Evolutionary conservation across 2,888 invertebrate species (phyloP), one percentile per base, ranked within the genome.

Genomic region (Hypselothyrea guttata): DNA sequence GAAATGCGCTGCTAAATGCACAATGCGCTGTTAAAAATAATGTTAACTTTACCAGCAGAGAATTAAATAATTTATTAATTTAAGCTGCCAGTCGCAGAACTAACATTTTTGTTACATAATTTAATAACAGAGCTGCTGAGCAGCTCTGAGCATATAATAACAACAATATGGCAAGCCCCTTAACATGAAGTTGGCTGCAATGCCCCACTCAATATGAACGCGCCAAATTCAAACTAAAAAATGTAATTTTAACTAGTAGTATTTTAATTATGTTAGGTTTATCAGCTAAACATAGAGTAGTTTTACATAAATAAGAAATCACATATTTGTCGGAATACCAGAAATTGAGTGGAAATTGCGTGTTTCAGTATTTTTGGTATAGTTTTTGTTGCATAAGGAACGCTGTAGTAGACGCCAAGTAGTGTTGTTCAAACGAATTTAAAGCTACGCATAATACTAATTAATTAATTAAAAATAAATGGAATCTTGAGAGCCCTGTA

Each of bases 401-500:
- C 72, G 53, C 46, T 56, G 44, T 31, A 53, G n/a, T n/a, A n/a
- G n/a, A 47, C 16, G 15, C 13, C 42, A 70, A n/a, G n/a, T n/a
- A n/a, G n/a, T n/a, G 54, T 22, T 48, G 45, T 15, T 55, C 35
- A 52, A 66, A 35, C 48, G n/a, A 3, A 4, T 38, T 15, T 30
- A 12, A 22, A 54, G 38, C 44, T 44, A 44, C 13, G 22, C 12
- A 48, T 72, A 67, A 67, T 51, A 61, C 62, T 72, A 67, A 15
- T 44, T 66, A 60, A 16, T 9, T 1, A 28, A 22, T 40, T 71
- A n/a, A n/a, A n/a, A n/a, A n/a, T n/a, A n/a, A n/a, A 61, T 54
- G 67, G 53, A 67, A 57, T 53, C 53, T 53, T 47, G 40, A 44
- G 51, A 54, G 56, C 57, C 69, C 62, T 72, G 68, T 62, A 57